Evolutionary conservation across 1,140 invertebrate species (phyloP), one percentile per base, ranked within the genome.

Genomic region (Eumaeus atala): DNA sequence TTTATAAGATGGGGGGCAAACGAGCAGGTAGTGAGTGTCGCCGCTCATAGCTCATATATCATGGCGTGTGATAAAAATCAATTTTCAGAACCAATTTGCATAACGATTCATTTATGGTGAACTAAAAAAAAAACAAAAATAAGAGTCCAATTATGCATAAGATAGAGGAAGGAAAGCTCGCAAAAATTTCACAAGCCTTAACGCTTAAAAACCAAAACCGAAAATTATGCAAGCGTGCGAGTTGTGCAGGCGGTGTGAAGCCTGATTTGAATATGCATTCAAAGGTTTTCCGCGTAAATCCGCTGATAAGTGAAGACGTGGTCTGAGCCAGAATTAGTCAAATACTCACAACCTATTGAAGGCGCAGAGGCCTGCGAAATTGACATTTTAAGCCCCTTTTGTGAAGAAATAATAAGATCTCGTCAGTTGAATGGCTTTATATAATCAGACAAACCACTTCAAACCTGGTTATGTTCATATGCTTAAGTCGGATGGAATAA

Each of bases 241-340:
- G 40, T 44, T 44, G 16, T 44, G 40, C 40, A 44, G 16, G 14
- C 40, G 14, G 14, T 1, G 16, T 18, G 14, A 9, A 44, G 40
- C 40, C 40, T 44, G 16, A 44, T 44, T 44, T 44, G 40, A 14
- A 44, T 44, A 44, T 44, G 40, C 16, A 44, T 44, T 44, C 40
- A 44, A 44, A 44, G 40, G 16, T 44, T 44, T 44, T 44, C 40
- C 40, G 40, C 40, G 16, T 9, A 44, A 44, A 44, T 17, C 12
- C 40, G 14, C 40, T 44, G 40, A 44, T 44, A 44, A 44, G 16
- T 14, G 40, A 16, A 17, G 40, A 16, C 12, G 40, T 14, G 40
- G 40, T 44, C 14, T 28, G 21, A 28, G 21, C 6, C 40, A 17
- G 16, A 44, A 44, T 9, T 44, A 44, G 40, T 44, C 40, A 44